Evolutionary conservation across 1,140 invertebrate genomes (phyloP), one percentile per base, ranked within the genome.

Genomic region (Aplysia californica): DNA sequence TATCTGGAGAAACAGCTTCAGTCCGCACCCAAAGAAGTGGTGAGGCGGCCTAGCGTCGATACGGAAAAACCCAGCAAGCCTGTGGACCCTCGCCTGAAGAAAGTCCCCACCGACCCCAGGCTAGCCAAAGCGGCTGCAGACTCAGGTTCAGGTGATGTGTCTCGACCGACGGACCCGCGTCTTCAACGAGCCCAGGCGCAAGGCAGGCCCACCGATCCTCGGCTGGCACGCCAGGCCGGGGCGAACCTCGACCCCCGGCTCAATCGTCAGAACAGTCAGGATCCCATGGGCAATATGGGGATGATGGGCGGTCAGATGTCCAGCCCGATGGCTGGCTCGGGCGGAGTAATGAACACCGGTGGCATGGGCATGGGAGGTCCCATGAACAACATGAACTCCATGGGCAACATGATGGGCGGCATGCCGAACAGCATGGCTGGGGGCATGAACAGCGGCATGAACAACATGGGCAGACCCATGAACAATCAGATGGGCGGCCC

Each of bases 51-150:
- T 18, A 64, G 58, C 38, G 66, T 41, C n/a, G 75, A 77, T 23
- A 44, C 36, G 66, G 67, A 69, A 26, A 76, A 68, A 72, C 26
- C 59, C 5, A 58, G 35, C 31, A 66, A 65, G 38, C 38, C 38
- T 20, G 6, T 41, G 64, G 72, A 75, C 41, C 72, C 76, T 23
- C 65, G 70, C 2, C 76, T 68, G 35, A 80, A 78, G 44, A 64
- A 64, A 33, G 64, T 56, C 21, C 70, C 72, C 38, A 6, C 61
- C 5, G 78, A 79, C 50, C 78, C 78, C 18, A 65, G 78, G 29
- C 36, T 79, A 18, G n/a, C 23, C 15, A 75, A 66, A 29, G 1
- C 39, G 26, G 72, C 33, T 35, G 70, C 50, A 35, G 59, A 33
- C 23, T 21, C 3, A 35, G 31, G 55, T 10, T 50, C 44, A 36